Conservation (phyloP, 2,888 invertebrate species). For the Napeogenes inachia region DNA sequence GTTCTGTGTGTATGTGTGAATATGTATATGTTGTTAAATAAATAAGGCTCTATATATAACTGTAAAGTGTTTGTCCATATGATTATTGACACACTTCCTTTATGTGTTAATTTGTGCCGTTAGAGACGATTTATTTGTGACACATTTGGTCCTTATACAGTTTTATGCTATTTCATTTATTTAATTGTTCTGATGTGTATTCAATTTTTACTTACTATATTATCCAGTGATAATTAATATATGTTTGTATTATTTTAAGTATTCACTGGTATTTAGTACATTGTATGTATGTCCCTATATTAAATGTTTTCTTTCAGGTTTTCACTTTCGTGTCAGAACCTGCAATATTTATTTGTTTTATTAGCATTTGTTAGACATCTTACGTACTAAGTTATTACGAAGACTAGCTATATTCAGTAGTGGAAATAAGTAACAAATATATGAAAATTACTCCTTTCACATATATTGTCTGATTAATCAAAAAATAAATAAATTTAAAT, state of each 20-base stretch:
- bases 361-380: conserved; percentile 18
- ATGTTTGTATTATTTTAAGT: too few relatives aligned
- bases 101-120: not conserved
- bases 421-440: not conserved
- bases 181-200: not conserved
- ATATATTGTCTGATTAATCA: too few relatives aligned
- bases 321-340: conserved; percentile 15
- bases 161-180: too few relatives aligned
- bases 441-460: not conserved
- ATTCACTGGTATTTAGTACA: not conserved
- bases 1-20: too few relatives aligned
- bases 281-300: not conserved
- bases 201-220: not conserved
- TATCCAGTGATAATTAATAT: not conserved
- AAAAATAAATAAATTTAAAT: too few relatives aligned
- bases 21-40: not conserved
- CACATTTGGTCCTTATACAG: too few relatives aligned
- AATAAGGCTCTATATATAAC: not conserved
- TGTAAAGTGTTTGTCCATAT: not conserved
- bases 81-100: not conserved
- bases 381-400: not conserved
- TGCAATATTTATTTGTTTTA: conserved; percentile 22
- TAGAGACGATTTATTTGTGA: not conserved
- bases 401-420: not conserved
- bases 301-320: conserved; percentile 1